Conservation (phyloP, 2,113 vertebrate species). For the Talpa occidentalis region DNA sequence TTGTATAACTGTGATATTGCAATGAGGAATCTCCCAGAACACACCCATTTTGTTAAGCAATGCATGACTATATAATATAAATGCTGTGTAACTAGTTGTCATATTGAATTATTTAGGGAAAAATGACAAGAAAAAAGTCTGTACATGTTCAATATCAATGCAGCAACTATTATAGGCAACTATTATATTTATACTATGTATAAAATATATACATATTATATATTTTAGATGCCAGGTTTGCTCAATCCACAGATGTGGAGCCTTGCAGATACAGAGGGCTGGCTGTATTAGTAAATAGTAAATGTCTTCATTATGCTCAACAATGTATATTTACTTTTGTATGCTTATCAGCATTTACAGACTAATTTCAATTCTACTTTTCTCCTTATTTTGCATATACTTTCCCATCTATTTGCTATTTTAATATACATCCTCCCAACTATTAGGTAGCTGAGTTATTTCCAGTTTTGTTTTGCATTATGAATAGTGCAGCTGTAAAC, state of each 20-base stretch:
- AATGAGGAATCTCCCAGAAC: not conserved
- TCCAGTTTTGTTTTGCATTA: constrained; percentile 24
- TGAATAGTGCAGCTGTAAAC: constrained; percentile 12
- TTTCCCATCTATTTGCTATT: not conserved
- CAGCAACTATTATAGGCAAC: not conserved
- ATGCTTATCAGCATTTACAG: not conserved
- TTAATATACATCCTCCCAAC: not conserved
- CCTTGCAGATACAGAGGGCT: not conserved
- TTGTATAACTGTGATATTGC: too few species aligned
- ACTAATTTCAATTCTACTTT: constrained; percentile 28
- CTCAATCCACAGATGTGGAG: not conserved
- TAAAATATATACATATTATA: not conserved
- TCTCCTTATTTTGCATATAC: constrained; percentile 30
- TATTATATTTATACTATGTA: too few species aligned
- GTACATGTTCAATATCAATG: not conserved
- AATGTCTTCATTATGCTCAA: not conserved
- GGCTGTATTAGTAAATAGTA: not conserved
- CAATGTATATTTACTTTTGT: not conserved
- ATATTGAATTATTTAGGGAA: not conserved
- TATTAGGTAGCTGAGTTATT: not conserved
- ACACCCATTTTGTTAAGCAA: not conserved
- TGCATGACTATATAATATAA: not conserved
- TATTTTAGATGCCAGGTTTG: not conserved
- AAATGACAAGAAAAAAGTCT: not conserved
- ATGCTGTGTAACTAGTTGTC: not conserved